A percentile compares a stretch with the other conserved stretches of the same genome.
Conservation (phyloP, 2,888 invertebrate genomes). For the Agonopterix subpropinquella region DNA sequence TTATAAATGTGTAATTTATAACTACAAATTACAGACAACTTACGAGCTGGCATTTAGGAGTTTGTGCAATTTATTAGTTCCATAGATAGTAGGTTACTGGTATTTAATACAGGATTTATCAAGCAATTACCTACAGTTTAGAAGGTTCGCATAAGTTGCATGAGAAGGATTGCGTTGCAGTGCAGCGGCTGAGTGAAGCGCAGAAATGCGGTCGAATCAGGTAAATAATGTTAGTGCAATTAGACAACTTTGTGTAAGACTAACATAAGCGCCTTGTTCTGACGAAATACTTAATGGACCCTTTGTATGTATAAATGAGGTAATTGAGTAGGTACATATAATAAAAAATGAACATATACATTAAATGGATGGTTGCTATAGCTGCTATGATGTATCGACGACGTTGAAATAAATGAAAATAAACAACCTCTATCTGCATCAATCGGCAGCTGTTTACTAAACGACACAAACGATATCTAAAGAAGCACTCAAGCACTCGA, state of each 20-base stretch:
- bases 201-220: conserved; percentile 4
- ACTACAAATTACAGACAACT: conserved; percentile 4
- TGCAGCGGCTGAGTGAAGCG: no score
- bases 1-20: not conserved
- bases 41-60: not conserved
- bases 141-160: conserved; percentile 5
- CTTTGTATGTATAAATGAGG: no score
- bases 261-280: not conserved
- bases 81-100: not conserved
- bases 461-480: conserved; percentile 14
- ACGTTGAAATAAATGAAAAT: not conserved
- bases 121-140: conserved; percentile 8
- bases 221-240: not conserved
- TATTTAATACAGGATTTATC: conserved; percentile 4
- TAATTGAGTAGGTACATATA: no score
- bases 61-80: not conserved
- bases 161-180: conserved; percentile 1
- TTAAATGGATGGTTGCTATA: no score
- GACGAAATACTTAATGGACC: no score
- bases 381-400: no score
- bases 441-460: conserved; percentile 11
- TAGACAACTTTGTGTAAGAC: not conserved
- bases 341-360: no score
- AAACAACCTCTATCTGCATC: not conserved
- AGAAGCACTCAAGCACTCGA: conserved; percentile 25